These are phyloP conservation scores for Cheumatopsyche charites DNA, from an alignment of 1,140 invertebrate genomes.

Conservation along the genomic window DNA sequence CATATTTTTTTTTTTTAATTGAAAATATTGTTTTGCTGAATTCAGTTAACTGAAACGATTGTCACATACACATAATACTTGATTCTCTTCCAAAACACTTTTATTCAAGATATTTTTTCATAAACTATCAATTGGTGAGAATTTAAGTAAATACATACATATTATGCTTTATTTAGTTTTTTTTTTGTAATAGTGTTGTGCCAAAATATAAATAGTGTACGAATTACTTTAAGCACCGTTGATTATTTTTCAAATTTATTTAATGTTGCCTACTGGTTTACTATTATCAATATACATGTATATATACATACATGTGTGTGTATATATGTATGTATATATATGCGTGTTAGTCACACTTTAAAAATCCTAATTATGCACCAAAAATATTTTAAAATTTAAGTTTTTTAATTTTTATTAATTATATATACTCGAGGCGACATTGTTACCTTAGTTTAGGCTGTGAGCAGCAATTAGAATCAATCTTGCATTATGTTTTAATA, in stretches of 20 bases:
- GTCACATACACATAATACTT: no score
- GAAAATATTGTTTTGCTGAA: no score
- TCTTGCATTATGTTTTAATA: slow-evolving; percentile 41
- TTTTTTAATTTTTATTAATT: slow-evolving; percentile 27
- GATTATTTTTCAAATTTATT: slow-evolving; percentile 15
- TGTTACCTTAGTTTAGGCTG: slow-evolving; percentile 47
- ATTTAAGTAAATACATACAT: no score
- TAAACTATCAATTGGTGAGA: no score
- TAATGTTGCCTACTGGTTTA: not conserved
- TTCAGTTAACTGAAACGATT: no score
- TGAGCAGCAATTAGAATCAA: slow-evolving; percentile 42
- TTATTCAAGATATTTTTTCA: no score
- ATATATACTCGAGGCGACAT: slow-evolving; percentile 34
- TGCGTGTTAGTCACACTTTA: slow-evolving; percentile 43
- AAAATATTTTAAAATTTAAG: slow-evolving; percentile 39
- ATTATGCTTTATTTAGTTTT: slow-evolving; percentile 24
- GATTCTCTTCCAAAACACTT: no score
- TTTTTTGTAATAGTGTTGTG: slow-evolving; percentile 22
- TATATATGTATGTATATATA: slow-evolving; percentile 20
- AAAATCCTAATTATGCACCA: slow-evolving; percentile 39
- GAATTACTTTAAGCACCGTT: slow-evolving; percentile 16
- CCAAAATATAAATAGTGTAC: slow-evolving; percentile 19
- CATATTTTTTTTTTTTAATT: no score
- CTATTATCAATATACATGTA: no score
- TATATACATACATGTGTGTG: no score